phyloP scores from a whole-genome alignment of 2,113 vertebrate species.

The Andinoacara biseriatus region DNA sequence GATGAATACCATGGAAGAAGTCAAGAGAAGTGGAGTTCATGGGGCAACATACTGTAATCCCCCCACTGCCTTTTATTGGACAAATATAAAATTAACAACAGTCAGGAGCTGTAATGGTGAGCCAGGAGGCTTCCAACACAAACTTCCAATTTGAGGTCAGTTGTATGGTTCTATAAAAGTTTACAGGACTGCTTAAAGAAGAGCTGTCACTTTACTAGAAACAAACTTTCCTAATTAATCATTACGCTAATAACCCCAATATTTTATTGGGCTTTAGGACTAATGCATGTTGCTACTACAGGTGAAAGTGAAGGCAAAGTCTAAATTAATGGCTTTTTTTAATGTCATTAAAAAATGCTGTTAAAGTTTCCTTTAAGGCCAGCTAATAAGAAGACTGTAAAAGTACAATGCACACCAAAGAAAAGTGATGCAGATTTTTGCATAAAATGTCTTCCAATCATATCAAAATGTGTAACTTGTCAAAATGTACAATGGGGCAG shows the following conservation, averaged over 20 bases:
- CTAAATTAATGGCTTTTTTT: slow-evolving; percentile 75
- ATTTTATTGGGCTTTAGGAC: slow-evolving; percentile 61
- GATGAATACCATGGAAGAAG: slow-evolving; percentile 40
- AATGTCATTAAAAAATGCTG: slow-evolving; percentile 78
- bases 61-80: slow-evolving; percentile 90
- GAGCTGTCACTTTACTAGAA: slow-evolving; percentile 81
- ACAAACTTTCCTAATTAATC: slow-evolving; percentile 84
- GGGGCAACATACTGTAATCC: slow-evolving; percentile 65
- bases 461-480: slow-evolving; percentile 73
- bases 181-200: slow-evolving; percentile 89
- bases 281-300: slow-evolving; percentile 69
- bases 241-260: slow-evolving; percentile 74
- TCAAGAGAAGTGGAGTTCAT: slow-evolving; percentile 32
- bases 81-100: slow-evolving; percentile 99
- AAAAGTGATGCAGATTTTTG: slow-evolving; percentile 71
- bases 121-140: slow-evolving; percentile 88
- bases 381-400: slow-evolving; percentile 78
- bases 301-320: slow-evolving; percentile 54
- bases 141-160: slow-evolving; percentile 95
- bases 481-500: slow-evolving; percentile 60
- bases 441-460: slow-evolving; percentile 67
- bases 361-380: slow-evolving; percentile 71
- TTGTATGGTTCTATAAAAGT: slow-evolving; percentile 92
- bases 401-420: slow-evolving; percentile 71
- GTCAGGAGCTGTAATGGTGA: slow-evolving; percentile 82